A percentile compares a stretch with the other conserved stretches of the same genome.
phyloP scores from a whole-genome alignment of 2,888 invertebrate genomes.

The Archaeoteleia sp. region DNA sequence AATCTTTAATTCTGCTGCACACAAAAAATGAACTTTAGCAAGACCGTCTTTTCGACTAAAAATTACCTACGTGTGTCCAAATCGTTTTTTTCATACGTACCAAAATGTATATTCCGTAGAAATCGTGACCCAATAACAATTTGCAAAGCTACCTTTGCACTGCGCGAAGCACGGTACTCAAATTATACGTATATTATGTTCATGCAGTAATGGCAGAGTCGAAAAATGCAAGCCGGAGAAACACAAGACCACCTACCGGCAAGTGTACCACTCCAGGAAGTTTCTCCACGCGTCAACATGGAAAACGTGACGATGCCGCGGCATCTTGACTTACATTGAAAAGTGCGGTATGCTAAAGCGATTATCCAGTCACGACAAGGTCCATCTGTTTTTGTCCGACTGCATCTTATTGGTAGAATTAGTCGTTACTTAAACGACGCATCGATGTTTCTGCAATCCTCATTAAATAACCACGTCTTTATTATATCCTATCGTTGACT shows the following conservation, averaged over 20 bases:
- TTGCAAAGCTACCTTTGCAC: conserved; percentile 17
- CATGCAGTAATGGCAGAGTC: not conserved
- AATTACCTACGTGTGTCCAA: conserved; percentile 1
- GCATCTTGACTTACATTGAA: conserved; percentile 5
- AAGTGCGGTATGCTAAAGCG: not conserved
- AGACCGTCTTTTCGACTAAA: too few species aligned
- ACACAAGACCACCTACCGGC: conserved; percentile 20
- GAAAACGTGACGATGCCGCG: conserved; percentile 31
- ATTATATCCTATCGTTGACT: too few species aligned
- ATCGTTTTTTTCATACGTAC: not conserved
- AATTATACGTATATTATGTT: conserved; percentile 10
- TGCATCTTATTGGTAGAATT: too few species aligned
- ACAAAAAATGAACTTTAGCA: too few species aligned
- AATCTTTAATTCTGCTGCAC: too few species aligned
- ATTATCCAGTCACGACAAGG: not conserved
- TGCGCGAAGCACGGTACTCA: not conserved
- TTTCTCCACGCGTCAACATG: conserved; percentile 18
- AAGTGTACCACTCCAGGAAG: conserved; percentile 5
- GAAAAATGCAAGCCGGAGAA: conserved; percentile 2
- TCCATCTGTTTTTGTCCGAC: conserved; percentile 19
- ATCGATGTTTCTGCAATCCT: too few species aligned
- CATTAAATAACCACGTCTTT: too few species aligned
- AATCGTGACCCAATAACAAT: conserved; percentile 11
- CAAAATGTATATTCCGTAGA: conserved; percentile 3
- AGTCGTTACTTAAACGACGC: too few species aligned